A percentile compares a stretch with the other conserved stretches of the same genome.
Evolutionary conservation across 2,797 vertebrate species (phyloP).

Genomic region (Hemibagrus guttatus): DNA sequence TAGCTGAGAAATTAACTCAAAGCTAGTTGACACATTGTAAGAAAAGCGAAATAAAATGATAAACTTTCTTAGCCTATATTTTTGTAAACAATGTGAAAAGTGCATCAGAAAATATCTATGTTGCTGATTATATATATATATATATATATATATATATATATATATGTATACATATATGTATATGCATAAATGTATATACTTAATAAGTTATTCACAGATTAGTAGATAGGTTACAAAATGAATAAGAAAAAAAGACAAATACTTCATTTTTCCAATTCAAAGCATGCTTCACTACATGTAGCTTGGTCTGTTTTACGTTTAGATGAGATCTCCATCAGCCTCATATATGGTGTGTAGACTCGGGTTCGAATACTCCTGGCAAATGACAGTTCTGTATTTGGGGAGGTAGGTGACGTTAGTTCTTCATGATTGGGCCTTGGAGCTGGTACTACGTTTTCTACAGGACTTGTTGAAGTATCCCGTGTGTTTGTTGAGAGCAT

Average conservation of each 20-base stretch:
- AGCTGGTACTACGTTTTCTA: conserved; percentile 34
- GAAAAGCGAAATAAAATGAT: conserved; percentile 53
- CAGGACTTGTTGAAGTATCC: conserved; percentile 34
- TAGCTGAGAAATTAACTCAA: conserved; percentile 56
- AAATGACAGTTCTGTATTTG: conserved; percentile 47
- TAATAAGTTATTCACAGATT: conserved; percentile 65
- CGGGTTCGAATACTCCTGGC: conserved; percentile 45
- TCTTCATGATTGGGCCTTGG: conserved; percentile 55
- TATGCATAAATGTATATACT: not conserved
- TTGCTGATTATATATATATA: not conserved
- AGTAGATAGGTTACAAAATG: conserved; percentile 55
- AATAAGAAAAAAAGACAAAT: conserved; percentile 39
- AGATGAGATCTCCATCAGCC: conserved; percentile 83
- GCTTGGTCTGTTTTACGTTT: conserved; percentile 71
- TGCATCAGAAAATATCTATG: conserved; percentile 49
- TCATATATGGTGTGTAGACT: conserved; percentile 84
- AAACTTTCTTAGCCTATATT: conserved; percentile 43
- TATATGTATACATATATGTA: not conserved
- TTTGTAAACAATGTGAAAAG: conserved; percentile 67
- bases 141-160: not conserved
- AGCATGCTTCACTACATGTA: conserved; percentile 12
- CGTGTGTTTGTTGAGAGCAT: conserved; percentile 55
- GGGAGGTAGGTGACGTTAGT: conserved; percentile 34
- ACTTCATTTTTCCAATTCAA: conserved; percentile 23
- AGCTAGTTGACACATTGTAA: conserved; percentile 57